phyloP scores from a whole-genome alignment of 2,113 vertebrate species.

The Mesoclemmys tuberculata region DNA sequence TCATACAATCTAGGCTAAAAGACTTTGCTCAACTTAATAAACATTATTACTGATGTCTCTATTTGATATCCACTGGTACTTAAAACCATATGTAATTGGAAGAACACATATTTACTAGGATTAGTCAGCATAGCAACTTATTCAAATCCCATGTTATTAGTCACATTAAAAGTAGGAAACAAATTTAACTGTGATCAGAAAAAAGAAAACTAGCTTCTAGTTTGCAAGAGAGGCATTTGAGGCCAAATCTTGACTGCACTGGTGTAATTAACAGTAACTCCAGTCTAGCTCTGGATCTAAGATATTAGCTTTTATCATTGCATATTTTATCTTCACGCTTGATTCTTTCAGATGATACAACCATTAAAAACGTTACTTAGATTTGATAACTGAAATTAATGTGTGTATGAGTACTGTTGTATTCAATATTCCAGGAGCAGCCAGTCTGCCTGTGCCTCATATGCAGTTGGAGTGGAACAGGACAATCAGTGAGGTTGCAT shows the following conservation, averaged over 20 bases:
- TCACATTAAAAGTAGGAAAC: constrained; percentile 38
- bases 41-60: background rate
- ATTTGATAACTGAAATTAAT: constrained; percentile 5
- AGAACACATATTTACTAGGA: background rate
- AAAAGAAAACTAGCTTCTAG: constrained; percentile 37
- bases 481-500: background rate
- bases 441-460: background rate
- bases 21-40: background rate
- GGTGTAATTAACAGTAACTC: constrained; percentile 63
- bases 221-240: constrained; percentile 43
- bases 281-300: constrained; percentile 17
- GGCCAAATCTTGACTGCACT: constrained; percentile 49
- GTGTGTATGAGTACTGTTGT: background rate
- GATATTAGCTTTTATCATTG: background rate
- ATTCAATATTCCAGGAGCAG: background rate
- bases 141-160: background rate
- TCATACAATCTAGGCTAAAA: background rate
- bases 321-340: constrained; percentile 42
- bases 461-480: background rate
- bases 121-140: background rate
- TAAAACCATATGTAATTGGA: background rate
- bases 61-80: background rate
- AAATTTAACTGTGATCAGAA: background rate
- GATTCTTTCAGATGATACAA: constrained; percentile 35
- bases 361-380: constrained; percentile 1